These are phyloP conservation scores for Uloborus plumipes DNA, from an alignment of 2,888 invertebrate genomes.

Conservation along the genomic window DNA sequence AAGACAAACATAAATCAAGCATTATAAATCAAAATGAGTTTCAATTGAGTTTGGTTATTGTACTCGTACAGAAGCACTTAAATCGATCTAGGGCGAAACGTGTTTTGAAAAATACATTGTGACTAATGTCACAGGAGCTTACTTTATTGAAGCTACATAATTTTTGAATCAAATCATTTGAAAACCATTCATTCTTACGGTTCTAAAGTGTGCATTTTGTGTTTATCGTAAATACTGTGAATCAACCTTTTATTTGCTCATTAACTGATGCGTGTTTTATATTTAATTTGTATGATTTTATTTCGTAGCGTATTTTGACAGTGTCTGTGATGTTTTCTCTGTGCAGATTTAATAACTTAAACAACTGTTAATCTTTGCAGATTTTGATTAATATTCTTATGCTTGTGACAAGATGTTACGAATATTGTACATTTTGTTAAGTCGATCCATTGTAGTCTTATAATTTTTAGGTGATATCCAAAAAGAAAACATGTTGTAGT, in stretches of 20 bases:
- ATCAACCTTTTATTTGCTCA: background rate
- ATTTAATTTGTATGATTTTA: constrained; percentile 14
- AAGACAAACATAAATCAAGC: no score
- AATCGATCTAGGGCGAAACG: no score
- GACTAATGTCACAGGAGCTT: no score
- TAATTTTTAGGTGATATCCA: constrained; percentile 37
- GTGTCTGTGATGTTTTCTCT: constrained; percentile 56
- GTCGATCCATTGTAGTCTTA: constrained; percentile 40
- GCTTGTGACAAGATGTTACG: constrained; percentile 50
- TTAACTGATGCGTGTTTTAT: constrained; percentile 38
- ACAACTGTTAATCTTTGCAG: constrained; percentile 37
- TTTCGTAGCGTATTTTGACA: constrained; percentile 48
- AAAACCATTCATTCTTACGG: no score
- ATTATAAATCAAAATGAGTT: no score
- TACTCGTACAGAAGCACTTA: no score
- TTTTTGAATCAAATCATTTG: no score
- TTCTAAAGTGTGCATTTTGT: no score
- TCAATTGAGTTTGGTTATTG: no score
- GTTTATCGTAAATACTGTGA: no score
- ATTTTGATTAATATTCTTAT: constrained; percentile 54
- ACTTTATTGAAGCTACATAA: no score
- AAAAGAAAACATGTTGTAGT: constrained; percentile 42
- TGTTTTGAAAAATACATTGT: no score
- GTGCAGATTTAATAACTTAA: constrained; percentile 30
- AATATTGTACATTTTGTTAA: constrained; percentile 43